These are phyloP conservation scores for Peromyscus eremicus DNA, from an alignment of 2,797 vertebrate genomes.

Conservation along the genomic window DNA sequence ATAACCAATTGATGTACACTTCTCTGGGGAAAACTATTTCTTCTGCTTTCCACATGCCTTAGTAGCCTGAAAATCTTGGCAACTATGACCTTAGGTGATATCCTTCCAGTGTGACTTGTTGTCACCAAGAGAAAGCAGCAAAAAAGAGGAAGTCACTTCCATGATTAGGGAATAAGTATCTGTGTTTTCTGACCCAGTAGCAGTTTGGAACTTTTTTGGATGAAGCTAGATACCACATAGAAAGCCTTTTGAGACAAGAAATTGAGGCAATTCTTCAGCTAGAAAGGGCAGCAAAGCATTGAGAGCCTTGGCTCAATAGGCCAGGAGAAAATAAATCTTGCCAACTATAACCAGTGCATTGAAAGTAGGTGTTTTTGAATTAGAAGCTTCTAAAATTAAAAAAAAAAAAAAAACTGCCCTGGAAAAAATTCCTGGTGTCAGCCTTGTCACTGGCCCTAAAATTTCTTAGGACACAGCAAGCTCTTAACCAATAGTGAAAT, in stretches of 20 bases:
- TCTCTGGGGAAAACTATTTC: background rate
- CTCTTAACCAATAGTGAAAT: background rate
- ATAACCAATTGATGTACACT: background rate
- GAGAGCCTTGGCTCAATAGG: background rate
- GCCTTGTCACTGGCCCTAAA: background rate
- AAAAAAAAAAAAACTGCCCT: background rate
- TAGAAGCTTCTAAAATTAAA: background rate
- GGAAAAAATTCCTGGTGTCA: background rate
- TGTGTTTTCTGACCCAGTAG: background rate
- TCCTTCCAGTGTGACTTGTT: background rate
- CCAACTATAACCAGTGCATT: background rate
- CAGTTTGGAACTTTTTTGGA: background rate
- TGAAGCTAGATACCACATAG: background rate
- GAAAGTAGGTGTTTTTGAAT: background rate
- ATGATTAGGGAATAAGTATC: background rate
- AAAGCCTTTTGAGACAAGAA: background rate
- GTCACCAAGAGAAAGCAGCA: background rate
- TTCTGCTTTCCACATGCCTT: background rate
- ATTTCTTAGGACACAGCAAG: background rate
- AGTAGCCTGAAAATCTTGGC: background rate
- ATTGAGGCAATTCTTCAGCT: background rate
- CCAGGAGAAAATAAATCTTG: background rate
- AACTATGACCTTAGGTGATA: background rate
- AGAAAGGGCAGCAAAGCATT: background rate
- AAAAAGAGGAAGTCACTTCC: background rate